Conservation (phyloP, 2,113 vertebrate genomes). For the Porphyrio hochstetteri region DNA sequence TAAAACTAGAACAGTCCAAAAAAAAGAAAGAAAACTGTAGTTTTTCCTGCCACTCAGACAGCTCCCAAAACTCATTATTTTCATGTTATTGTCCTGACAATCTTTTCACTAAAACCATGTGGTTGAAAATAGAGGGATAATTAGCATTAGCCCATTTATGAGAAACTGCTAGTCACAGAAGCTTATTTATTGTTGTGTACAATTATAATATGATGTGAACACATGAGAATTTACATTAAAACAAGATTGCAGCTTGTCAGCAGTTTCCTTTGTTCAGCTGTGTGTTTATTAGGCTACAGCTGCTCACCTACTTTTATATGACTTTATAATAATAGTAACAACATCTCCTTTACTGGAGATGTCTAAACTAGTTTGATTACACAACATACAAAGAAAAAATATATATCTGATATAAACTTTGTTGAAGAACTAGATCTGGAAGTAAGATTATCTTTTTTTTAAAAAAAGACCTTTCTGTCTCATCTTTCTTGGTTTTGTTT, state of each 20-base stretch:
- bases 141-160: slow-evolving; percentile 52
- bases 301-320: slow-evolving; percentile 53
- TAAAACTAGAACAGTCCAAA: neutral
- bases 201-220: slow-evolving; percentile 27
- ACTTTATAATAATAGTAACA: slow-evolving; percentile 49
- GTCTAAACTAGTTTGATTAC: slow-evolving; percentile 43
- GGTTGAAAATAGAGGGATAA: slow-evolving; percentile 44
- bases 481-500: neutral
- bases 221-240: slow-evolving; percentile 58
- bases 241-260: slow-evolving; percentile 37
- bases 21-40: neutral
- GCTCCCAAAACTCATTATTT: slow-evolving; percentile 3
- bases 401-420: neutral
- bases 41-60: slow-evolving; percentile 7
- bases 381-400: neutral
- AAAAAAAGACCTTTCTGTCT: neutral
- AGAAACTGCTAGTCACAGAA: slow-evolving; percentile 43
- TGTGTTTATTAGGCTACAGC: slow-evolving; percentile 53
- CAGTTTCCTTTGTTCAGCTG: slow-evolving; percentile 39
- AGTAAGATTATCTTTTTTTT: neutral
- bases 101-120: neutral
- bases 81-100: neutral
- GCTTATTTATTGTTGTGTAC: slow-evolving; percentile 23
- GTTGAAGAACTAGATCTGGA: neutral
- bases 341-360: slow-evolving; percentile 11